Evolutionary conservation across 1,140 invertebrate species (phyloP).

Genomic region (Diabrotica virgifera): DNA sequence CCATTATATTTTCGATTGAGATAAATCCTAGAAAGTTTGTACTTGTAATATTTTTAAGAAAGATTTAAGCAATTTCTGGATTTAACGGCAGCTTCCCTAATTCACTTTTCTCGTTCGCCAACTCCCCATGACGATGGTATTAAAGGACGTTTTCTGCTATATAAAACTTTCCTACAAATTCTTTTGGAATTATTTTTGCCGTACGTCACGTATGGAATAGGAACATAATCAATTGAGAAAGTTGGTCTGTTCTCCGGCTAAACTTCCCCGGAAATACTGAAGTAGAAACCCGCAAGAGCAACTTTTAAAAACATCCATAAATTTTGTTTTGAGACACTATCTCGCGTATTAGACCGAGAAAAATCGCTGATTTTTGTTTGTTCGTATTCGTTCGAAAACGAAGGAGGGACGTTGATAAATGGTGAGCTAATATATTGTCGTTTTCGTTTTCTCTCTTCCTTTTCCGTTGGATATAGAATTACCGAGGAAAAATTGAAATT

Average conservation of each 20-base stretch:
- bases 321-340: conserved; percentile 10
- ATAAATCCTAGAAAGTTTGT: too few species aligned
- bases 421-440: not conserved
- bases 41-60: too few species aligned
- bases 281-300: conserved; percentile 8
- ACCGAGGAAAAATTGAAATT: not conserved
- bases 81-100: too few species aligned
- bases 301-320: conserved; percentile 10
- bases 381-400: conserved; percentile 5
- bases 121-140: too few species aligned
- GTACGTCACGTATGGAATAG: not conserved
- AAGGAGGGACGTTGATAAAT: conserved; percentile 7
- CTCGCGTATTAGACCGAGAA: conserved; percentile 10
- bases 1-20: too few species aligned
- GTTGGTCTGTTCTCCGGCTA: not conserved
- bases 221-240: conserved; percentile 11
- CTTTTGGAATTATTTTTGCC: not conserved
- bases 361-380: conserved; percentile 15
- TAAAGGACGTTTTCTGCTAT: not conserved
- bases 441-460: conserved; percentile 7
- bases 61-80: too few species aligned
- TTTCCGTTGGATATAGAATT: not conserved
- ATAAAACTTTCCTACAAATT: not conserved
- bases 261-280: not conserved
- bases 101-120: too few species aligned